These are phyloP conservation scores for Pterocles burchelli DNA, from an alignment of 2,113 vertebrate species.

Conservation along the genomic window DNA sequence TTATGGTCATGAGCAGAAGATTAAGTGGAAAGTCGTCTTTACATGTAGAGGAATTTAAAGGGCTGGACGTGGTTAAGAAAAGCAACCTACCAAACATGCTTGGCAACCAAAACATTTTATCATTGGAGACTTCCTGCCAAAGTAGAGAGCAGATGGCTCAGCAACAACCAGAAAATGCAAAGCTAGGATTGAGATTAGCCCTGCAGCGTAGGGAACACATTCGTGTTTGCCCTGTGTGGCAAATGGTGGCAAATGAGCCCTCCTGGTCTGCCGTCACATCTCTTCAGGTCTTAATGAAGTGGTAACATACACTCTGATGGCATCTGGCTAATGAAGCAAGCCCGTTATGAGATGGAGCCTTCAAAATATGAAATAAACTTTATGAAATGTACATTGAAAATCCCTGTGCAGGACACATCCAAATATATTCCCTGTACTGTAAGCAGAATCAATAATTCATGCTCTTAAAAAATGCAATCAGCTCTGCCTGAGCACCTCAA, in stretches of 20 bases:
- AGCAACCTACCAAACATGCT: not conserved
- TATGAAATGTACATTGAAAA: not conserved
- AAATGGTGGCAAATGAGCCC: not conserved
- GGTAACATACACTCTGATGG: not conserved
- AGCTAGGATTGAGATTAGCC: not conserved
- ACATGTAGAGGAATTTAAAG: constrained; percentile 3
- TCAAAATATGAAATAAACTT: not conserved
- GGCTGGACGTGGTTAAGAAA: constrained; percentile 6
- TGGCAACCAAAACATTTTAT: not conserved
- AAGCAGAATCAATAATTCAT: not conserved
- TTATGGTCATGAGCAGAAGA: constrained; percentile 1
- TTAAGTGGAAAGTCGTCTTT: constrained; percentile 5
- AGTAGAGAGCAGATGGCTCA: constrained; percentile 4
- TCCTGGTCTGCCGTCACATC: not conserved
- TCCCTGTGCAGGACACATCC: not conserved
- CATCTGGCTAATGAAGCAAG: not conserved
- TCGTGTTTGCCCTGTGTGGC: not conserved
- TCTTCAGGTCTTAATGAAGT: not conserved
- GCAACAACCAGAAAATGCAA: constrained; percentile 7
- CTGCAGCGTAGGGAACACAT: not conserved
- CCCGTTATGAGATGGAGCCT: not conserved
- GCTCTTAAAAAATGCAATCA: not conserved
- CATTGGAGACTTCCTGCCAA: not conserved
- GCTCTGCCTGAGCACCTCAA: not conserved
- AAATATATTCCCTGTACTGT: not conserved